A percentile compares a stretch with the other conserved stretches of the same genome.
phyloP scores from a whole-genome alignment of 2,888 invertebrate genomes.

The Pomacea canaliculata region DNA sequence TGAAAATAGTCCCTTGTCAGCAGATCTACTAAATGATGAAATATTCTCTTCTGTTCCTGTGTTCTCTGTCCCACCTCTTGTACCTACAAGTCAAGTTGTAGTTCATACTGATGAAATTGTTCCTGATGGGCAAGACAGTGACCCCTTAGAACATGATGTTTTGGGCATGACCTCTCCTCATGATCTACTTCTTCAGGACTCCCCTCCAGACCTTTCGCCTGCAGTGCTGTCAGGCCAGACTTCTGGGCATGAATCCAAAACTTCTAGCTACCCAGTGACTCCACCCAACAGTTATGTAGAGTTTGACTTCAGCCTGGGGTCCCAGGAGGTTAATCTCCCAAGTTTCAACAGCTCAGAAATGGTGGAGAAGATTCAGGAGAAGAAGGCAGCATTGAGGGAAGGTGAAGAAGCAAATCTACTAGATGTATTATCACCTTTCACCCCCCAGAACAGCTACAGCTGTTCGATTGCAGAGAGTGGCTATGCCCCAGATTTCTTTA shows the following conservation, averaged over 20 bases:
- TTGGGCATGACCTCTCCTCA: slow-evolving; percentile 21
- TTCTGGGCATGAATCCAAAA: slow-evolving; percentile 37
- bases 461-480: slow-evolving; percentile 20
- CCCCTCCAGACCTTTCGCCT: slow-evolving; percentile 18
- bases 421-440: slow-evolving; percentile 40
- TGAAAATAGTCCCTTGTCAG: too few relatives aligned
- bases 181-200: slow-evolving; percentile 19
- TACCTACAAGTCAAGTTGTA: neutral
- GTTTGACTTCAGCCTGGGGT: slow-evolving; percentile 10
- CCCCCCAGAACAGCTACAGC: slow-evolving; percentile 52
- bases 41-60: neutral
- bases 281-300: slow-evolving; percentile 69
- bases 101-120: neutral
- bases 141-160: slow-evolving; percentile 17
- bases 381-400: slow-evolving; percentile 62
- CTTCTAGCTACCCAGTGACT: slow-evolving; percentile 57
- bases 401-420: slow-evolving; percentile 13
- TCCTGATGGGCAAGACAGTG: slow-evolving; percentile 2
- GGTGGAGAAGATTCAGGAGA: slow-evolving; percentile 70
- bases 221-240: slow-evolving; percentile 26
- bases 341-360: slow-evolving; percentile 71
- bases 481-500: slow-evolving; percentile 1
- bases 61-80: neutral
- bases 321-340: slow-evolving; percentile 57
- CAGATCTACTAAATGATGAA: too few relatives aligned